Percentiles rank a stretch among this genome's conserved stretches.
Evolutionary conservation across 2,113 vertebrate species (phyloP).

Genomic region (Onychorhynchus coronatus): DNA sequence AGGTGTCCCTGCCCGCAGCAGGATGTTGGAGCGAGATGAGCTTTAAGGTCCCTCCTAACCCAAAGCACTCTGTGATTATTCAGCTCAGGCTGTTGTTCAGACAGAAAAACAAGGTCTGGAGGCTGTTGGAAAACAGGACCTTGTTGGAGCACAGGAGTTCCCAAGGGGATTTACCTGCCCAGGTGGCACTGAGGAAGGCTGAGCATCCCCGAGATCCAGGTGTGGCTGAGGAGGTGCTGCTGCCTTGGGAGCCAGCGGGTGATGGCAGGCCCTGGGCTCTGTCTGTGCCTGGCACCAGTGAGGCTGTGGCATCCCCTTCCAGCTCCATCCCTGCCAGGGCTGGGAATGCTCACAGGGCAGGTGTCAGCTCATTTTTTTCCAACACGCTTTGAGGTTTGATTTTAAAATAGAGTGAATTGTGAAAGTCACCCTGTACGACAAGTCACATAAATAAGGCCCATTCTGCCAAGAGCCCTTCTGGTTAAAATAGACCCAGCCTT

Average conservation of each 20-base stretch:
- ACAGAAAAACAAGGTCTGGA: background rate
- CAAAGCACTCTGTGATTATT: background rate
- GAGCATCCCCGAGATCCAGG: background rate
- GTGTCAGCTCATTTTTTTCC: background rate
- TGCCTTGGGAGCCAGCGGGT: fast-evolving
- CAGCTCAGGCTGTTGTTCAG: background rate
- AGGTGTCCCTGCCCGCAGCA: background rate
- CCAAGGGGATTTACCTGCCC: background rate
- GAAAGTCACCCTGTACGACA: background rate
- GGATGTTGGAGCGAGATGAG: background rate
- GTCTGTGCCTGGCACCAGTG: background rate
- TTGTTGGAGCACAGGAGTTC: fast-evolving
- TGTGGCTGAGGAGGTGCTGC: fast-evolving
- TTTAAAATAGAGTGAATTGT: background rate
- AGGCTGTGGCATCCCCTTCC: background rate
- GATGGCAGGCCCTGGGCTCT: background rate
- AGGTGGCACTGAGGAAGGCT: background rate
- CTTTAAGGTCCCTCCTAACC: no score
- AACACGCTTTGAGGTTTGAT: fast-evolving
- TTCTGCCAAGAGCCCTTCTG: background rate
- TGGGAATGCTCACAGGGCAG: background rate
- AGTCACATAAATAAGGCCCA: background rate
- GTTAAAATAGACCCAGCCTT: background rate
- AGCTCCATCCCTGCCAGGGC: background rate
- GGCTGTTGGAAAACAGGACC: background rate